A percentile compares a stretch with the other conserved stretches of the same genome.
phyloP scores from a whole-genome alignment of 2,888 invertebrate genomes.

The Selenia dentaria region DNA sequence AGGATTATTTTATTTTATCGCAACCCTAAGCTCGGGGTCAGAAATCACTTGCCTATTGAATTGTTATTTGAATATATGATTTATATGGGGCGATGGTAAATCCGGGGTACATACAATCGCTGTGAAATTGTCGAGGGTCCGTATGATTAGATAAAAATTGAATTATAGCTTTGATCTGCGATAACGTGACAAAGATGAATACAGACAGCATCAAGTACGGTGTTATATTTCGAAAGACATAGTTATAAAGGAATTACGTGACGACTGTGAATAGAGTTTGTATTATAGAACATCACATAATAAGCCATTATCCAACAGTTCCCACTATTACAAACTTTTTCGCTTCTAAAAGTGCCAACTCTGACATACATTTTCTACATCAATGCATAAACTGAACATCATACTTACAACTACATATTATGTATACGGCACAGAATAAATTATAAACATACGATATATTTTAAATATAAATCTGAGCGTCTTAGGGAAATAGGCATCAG shows the following conservation, averaged over 20 bases:
- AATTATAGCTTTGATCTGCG: constrained; percentile 59
- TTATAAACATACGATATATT: neutral
- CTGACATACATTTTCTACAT: no score
- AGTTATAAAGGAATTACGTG: no score
- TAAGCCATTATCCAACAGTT: neutral
- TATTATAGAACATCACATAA: neutral
- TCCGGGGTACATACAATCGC: constrained; percentile 67
- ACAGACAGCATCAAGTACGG: neutral
- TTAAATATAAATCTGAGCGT: constrained; percentile 7
- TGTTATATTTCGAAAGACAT: neutral
- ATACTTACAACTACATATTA: no score
- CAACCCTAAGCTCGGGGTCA: constrained; percentile 57
- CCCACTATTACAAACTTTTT: no score
- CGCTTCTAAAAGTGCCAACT: no score
- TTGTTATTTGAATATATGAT: constrained; percentile 77
- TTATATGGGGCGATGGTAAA: constrained; percentile 69
- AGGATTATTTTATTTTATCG: constrained; percentile 67
- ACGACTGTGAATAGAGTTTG: no score
- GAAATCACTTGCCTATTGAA: constrained; percentile 77
- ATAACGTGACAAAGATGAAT: constrained; percentile 36
- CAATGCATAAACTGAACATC: no score
- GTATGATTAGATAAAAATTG: constrained; percentile 65
- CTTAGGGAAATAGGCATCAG: constrained; percentile 65
- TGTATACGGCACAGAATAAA: no score
- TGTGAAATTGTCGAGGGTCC: constrained; percentile 70